Percentiles rank a stretch among this genome's conserved stretches.
These are phyloP conservation scores for Coregonus suidteri DNA, from an alignment of 2,797 vertebrate genomes.

Conservation along the genomic window DNA sequence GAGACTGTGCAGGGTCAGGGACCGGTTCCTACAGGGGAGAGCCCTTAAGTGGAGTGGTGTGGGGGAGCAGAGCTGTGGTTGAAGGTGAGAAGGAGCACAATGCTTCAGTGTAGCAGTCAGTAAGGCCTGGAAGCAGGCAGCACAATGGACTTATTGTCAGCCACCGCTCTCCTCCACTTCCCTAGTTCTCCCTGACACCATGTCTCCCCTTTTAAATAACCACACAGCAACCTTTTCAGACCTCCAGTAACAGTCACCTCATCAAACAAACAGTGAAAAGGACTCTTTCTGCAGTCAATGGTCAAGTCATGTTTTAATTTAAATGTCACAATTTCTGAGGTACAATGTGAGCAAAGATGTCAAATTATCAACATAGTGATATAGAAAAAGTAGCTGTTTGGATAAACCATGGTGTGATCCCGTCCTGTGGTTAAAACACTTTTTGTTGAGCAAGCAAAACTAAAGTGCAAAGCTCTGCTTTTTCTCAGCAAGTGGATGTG, in stretches of 20 bases:
- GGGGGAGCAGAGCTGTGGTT: constrained; percentile 27
- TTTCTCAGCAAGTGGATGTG: constrained; percentile 36
- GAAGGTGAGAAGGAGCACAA: constrained; percentile 50
- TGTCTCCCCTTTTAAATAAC: constrained; percentile 43
- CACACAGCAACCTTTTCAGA: constrained; percentile 64
- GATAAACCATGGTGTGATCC: too few species aligned
- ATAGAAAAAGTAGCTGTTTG: too few species aligned
- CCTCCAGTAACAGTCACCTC: constrained; percentile 15
- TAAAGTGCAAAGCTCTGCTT: constrained; percentile 51
- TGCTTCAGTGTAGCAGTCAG: constrained; percentile 57
- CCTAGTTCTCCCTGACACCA: constrained; percentile 53
- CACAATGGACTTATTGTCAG: constrained; percentile 71
- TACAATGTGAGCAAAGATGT: constrained; percentile 28
- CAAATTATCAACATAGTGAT: constrained; percentile 16
- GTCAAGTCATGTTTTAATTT: constrained; percentile 22
- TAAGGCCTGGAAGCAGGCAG: constrained; percentile 36
- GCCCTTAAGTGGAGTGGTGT: constrained; percentile 12
- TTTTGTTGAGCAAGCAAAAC: constrained; percentile 29
- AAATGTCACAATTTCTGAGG: constrained; percentile 16
- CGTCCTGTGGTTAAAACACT: constrained; percentile 27
- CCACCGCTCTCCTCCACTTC: constrained; percentile 48
- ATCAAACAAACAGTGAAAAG: constrained; percentile 46
- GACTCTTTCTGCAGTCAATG: constrained; percentile 49
- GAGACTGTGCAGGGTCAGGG: background rate
- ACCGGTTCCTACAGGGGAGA: constrained; percentile 5